Conservation (phyloP, 2,888 invertebrate genomes). For the Apamea crenata region DNA sequence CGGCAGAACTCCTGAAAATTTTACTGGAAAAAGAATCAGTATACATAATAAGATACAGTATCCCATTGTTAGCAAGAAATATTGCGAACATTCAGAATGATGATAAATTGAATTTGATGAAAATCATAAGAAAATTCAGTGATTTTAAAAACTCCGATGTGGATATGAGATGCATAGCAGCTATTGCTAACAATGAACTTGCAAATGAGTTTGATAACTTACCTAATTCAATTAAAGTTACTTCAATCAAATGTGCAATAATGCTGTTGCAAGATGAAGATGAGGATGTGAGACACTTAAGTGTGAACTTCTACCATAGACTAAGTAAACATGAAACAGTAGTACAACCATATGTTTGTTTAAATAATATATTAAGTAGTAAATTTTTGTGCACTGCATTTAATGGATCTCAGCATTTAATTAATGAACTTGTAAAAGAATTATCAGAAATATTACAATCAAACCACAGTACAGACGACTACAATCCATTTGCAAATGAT, state of each 20-base stretch:
- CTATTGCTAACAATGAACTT: constrained; percentile 83
- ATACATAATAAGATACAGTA: constrained; percentile 79
- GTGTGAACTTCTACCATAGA: constrained; percentile 79
- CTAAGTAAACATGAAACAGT: constrained; percentile 62
- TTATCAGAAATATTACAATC: constrained; percentile 70
- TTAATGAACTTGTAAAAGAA: constrained; percentile 71
- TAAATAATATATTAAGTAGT: constrained; percentile 75
- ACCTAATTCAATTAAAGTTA: constrained; percentile 76
- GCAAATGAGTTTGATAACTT: constrained; percentile 72
- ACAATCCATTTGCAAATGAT: constrained; percentile 89
- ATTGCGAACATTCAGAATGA: constrained; percentile 59
- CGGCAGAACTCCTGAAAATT: constrained; percentile 62
- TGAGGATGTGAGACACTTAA: constrained; percentile 84
- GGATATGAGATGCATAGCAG: constrained; percentile 83
- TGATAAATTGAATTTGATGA: constrained; percentile 69
- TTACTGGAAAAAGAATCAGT: constrained; percentile 64
- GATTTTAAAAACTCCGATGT: constrained; percentile 79
- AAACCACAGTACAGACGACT: constrained; percentile 73
- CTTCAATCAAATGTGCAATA: constrained; percentile 81
- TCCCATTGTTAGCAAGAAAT: constrained; percentile 80
- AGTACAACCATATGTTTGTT: constrained; percentile 80
- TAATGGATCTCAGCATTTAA: constrained; percentile 62
- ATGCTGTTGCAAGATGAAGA: constrained; percentile 90
- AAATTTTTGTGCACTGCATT: constrained; percentile 75
- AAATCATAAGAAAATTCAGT: constrained; percentile 75